Percentiles rank a stretch among this genome's conserved stretches.
Evolutionary conservation across 1,140 invertebrate species (phyloP).

Genomic region (Acromyrmex charruanus): DNA sequence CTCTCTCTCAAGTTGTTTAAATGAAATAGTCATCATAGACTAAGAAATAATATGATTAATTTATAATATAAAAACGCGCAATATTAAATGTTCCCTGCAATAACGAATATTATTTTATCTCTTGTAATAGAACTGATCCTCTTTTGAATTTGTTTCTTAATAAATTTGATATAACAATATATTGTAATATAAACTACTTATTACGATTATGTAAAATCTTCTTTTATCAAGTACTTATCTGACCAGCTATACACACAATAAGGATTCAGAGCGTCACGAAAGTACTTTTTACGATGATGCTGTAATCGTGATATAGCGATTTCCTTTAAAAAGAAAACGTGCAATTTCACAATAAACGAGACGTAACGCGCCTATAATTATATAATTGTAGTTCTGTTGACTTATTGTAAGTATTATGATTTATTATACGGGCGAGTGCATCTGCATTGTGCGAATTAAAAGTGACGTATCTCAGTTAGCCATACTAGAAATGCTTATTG

Average conservation of each 20-base stretch:
- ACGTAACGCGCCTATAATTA: slow-evolving; percentile 68
- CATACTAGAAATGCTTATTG: slow-evolving; percentile 64
- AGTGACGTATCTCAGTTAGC: slow-evolving; percentile 43
- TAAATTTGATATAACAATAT: slow-evolving; percentile 9
- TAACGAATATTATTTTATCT: slow-evolving; percentile 16
- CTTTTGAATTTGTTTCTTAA: neutral
- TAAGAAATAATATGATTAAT: neutral
- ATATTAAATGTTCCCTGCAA: neutral
- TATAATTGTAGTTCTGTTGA: slow-evolving; percentile 63
- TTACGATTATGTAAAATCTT: neutral
- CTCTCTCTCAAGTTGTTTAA: neutral
- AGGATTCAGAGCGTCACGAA: slow-evolving; percentile 41
- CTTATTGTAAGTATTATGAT: slow-evolving; percentile 72
- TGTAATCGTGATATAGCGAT: slow-evolving; percentile 44
- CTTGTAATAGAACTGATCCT: neutral
- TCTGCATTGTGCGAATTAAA: slow-evolving; percentile 62
- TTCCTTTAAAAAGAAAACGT: slow-evolving; percentile 54
- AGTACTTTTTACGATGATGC: slow-evolving; percentile 61
- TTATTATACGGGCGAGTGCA: slow-evolving; percentile 64
- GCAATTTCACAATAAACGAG: slow-evolving; percentile 72
- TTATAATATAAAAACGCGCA: neutral
- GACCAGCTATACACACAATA: slow-evolving; percentile 29
- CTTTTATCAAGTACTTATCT: slow-evolving; percentile 1
- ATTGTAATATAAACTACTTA: neutral
- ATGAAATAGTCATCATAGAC: neutral